A percentile compares a stretch with the other conserved stretches of the same genome.
Evolutionary conservation across 2,797 vertebrate genomes (phyloP).

Genomic region (Eulemur coronatus): DNA sequence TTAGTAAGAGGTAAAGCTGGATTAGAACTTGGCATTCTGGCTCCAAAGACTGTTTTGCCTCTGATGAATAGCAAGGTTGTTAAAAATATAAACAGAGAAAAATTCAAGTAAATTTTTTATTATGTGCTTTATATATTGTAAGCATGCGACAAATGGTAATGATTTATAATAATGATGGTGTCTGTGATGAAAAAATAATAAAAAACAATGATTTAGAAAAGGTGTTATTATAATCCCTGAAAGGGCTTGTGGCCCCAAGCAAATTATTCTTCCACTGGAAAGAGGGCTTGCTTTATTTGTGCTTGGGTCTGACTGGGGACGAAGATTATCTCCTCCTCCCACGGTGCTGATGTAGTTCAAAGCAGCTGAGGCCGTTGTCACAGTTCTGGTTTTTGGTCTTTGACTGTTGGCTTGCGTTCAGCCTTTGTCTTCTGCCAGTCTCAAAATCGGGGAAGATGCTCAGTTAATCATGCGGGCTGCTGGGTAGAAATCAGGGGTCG

Average conservation of each 20-base stretch:
- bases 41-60: background rate
- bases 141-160: background rate
- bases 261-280: background rate
- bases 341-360: background rate
- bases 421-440: background rate
- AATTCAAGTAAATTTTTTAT: background rate
- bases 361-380: background rate
- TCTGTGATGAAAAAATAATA: background rate
- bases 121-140: background rate
- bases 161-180: background rate
- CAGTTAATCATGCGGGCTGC: background rate
- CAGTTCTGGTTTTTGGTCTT: background rate
- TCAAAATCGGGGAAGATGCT: background rate
- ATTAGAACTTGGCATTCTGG: background rate
- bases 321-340: background rate
- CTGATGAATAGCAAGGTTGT: background rate
- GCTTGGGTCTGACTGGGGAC: background rate
- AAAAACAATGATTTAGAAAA: conserved; percentile 25
- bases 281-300: background rate
- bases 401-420: background rate
- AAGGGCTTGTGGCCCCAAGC: background rate
- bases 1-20: background rate
- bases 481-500: background rate
- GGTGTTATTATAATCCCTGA: background rate
- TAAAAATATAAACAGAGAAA: background rate